These are phyloP conservation scores for Myiagra hebetior DNA, from an alignment of 2,113 vertebrate genomes.

Conservation along the genomic window DNA sequence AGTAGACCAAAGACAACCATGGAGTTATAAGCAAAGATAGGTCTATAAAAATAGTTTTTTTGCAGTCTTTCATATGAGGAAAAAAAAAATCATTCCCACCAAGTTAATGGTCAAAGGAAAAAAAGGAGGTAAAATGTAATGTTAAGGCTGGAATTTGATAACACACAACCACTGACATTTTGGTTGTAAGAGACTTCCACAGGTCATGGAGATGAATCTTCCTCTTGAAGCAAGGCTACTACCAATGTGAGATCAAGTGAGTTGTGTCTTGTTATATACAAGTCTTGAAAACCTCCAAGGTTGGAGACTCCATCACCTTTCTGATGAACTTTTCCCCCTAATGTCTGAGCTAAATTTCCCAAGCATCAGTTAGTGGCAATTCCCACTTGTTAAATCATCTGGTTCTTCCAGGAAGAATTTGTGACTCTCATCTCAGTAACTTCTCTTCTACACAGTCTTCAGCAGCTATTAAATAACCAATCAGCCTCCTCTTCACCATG, in stretches of 20 bases:
- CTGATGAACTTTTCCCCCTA: rapidly evolving
- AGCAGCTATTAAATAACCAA: not conserved
- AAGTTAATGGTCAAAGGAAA: not conserved
- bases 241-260: not conserved
- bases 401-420: not conserved
- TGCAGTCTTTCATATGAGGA: not conserved
- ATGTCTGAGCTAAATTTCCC: not conserved
- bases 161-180: not conserved
- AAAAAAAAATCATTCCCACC: not conserved
- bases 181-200: not conserved
- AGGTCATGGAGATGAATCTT: not conserved
- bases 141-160: not conserved
- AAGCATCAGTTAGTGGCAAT: not conserved
- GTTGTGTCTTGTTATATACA: not conserved
- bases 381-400: not conserved
- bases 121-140: not conserved
- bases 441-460: not conserved
- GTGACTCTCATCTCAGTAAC: not conserved
- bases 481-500: not conserved
- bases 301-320: not conserved
- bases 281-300: not conserved
- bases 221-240: not conserved
- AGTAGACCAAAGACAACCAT: not conserved
- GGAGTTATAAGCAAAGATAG: not conserved
- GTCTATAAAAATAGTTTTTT: not conserved